Percentiles rank a stretch among this genome's conserved stretches.
phyloP scores from a whole-genome alignment of 2,797 vertebrate species.

The Hydrocynus forskahlii region DNA sequence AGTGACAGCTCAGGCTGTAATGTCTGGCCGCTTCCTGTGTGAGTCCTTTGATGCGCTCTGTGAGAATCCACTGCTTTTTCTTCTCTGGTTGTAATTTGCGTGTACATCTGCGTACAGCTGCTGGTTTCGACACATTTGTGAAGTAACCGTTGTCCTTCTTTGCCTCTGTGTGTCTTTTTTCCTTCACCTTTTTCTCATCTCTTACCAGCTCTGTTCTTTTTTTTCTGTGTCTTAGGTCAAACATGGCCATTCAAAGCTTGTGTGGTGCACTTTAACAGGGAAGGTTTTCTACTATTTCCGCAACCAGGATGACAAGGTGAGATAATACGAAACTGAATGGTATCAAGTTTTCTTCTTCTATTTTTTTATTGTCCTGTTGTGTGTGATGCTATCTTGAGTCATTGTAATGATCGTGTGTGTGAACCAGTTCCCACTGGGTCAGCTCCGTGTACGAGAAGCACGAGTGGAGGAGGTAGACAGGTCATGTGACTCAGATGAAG shows the following conservation, averaged over 20 bases:
- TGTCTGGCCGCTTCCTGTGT: constrained; percentile 38
- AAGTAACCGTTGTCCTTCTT: neutral
- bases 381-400: neutral
- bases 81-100: constrained; percentile 24
- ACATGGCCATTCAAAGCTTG: constrained; percentile 94
- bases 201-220: neutral
- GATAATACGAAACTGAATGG: neutral
- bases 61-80: neutral
- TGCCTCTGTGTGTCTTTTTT: neutral
- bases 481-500: constrained; percentile 94
- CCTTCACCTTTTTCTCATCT: neutral
- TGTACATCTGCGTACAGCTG: constrained; percentile 14
- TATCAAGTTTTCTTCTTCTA: neutral
- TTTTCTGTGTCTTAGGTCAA: constrained; percentile 81
- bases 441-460: constrained; percentile 83
- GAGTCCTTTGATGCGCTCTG: constrained; percentile 53
- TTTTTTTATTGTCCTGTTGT: neutral
- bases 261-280: constrained; percentile 90
- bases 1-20: constrained; percentile 60
- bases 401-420: neutral
- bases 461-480: constrained; percentile 90
- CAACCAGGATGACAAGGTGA: constrained; percentile 93
- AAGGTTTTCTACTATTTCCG: constrained; percentile 92
- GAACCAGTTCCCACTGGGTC: constrained; percentile 86
- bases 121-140: neutral